Base-by-base conservation (phyloP, 1,140 invertebrate genomes). In the Macrosteles quadrilineatus region DNA sequence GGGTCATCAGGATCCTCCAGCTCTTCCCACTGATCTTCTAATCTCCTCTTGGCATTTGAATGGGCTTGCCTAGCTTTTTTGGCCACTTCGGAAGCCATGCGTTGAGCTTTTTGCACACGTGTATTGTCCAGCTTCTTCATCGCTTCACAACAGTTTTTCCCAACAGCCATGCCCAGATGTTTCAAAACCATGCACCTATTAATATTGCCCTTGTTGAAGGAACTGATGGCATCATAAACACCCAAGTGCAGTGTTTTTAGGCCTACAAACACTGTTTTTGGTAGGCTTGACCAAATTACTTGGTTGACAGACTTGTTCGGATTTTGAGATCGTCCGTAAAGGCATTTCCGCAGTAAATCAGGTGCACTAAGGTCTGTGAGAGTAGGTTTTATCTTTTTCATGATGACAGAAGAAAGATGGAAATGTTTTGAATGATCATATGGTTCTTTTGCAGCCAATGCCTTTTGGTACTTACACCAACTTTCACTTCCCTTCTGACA, bases 191-290 rank as follows among this genome's bases (percentile, higher is more conserved):
- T 32, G 29, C 65, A 67, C 43, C 43, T 67, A 25, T 19, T 21
- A 9, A 67, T 64, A 25, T 43, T 57, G 6, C 50, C 50, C 19
- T 55, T 63, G 25, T 71, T 71, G 32, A 67, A 71, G 36, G 32
- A 32, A 32, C 57, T 19, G 27, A 71, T 47, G n/a, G 71, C 71
- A 31, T 71, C 71, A 69, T 70, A 69, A 9, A 45, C 30, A 32
- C 71, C 62, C n/a, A 66, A 17, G 66, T 55, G 66, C 40, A 70
- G 32, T 12, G 45, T 66, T 25, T 66, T 23, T 25, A 65, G 2
- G 9, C 32, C 19, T 23, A 70, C 69, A n/a, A n/a, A n/a, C n/a
- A n/a, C n/a, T n/a, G 30, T 31, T 53, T 70, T 70, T 6, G 57
- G 68, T 12, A 70, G 27, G 1, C 69, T 36, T 1, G 31, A 43